phyloP scores from a whole-genome alignment of 2,797 vertebrate genomes.

The Hoplostethus atlanticus region DNA sequence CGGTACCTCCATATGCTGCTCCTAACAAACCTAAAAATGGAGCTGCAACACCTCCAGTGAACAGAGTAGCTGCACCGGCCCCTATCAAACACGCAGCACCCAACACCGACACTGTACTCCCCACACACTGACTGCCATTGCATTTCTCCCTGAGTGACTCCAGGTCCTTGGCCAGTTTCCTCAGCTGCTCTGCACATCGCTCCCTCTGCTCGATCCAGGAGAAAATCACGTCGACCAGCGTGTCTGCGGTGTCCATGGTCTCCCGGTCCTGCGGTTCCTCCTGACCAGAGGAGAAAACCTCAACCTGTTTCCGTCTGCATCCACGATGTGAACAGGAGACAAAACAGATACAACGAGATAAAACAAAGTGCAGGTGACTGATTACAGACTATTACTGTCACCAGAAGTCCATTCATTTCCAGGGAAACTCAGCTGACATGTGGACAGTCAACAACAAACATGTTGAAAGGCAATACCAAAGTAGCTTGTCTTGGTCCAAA shows the following conservation, averaged over 20 bases:
- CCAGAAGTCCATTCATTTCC: too few species aligned
- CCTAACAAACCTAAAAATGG: background rate
- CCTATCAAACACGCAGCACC: background rate
- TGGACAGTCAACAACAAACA: too few species aligned
- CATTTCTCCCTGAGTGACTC: constrained; percentile 3
- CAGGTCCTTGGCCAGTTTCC: background rate
- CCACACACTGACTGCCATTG: rapidly evolving
- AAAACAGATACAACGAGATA: too few species aligned
- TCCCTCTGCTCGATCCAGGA: constrained; percentile 24
- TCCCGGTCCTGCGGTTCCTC: too few species aligned
- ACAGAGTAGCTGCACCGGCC: background rate
- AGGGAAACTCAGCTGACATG: too few species aligned
- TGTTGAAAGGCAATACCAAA: too few species aligned
- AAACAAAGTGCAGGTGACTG: too few species aligned
- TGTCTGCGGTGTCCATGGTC: constrained; percentile 13
- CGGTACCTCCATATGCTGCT: background rate
- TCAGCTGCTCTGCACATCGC: background rate
- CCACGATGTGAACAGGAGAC: too few species aligned
- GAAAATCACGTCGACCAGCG: constrained; percentile 9
- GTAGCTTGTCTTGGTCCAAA: too few species aligned
- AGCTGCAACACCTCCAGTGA: background rate
- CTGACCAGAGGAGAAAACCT: too few species aligned
- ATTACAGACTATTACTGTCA: too few species aligned
- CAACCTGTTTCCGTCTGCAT: too few species aligned
- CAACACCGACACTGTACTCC: background rate